These are phyloP conservation scores for Sebastes fasciatus DNA, from an alignment of 2,113 vertebrate genomes.

Conservation along the genomic window DNA sequence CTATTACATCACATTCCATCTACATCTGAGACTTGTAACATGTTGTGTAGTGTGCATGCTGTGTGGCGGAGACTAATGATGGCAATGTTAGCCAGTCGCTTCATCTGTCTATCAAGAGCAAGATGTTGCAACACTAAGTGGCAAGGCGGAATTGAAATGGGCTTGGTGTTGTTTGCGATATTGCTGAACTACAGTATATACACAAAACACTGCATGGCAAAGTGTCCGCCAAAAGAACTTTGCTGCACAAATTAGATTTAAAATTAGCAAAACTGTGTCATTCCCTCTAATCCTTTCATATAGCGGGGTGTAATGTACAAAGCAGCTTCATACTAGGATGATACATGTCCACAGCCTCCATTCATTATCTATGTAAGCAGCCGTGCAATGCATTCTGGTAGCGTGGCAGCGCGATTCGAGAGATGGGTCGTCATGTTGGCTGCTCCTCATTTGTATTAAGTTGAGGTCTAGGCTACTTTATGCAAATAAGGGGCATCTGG, in stretches of 20 bases:
- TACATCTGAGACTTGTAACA: neutral
- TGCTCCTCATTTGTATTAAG: no score
- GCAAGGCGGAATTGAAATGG: neutral
- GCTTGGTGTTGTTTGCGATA: neutral
- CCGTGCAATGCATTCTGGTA: no score
- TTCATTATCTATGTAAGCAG: no score
- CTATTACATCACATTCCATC: neutral
- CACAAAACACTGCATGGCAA: neutral
- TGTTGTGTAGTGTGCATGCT: neutral
- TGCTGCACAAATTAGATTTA: slow-evolving; percentile 1
- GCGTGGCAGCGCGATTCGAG: no score
- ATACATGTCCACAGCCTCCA: no score
- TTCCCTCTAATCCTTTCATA: neutral
- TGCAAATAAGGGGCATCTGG: no score
- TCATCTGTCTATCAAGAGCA: neutral
- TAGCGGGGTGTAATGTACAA: neutral
- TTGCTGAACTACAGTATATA: neutral
- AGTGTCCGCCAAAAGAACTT: neutral
- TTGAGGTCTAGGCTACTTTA: no score
- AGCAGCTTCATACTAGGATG: no score
- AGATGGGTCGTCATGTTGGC: no score
- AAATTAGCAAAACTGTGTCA: neutral
- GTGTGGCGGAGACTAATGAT: neutral
- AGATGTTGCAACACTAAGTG: neutral
- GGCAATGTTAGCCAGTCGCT: no score